phyloP scores from a whole-genome alignment of 2,888 invertebrate genomes.

The Drosophila bunnanda region DNA sequence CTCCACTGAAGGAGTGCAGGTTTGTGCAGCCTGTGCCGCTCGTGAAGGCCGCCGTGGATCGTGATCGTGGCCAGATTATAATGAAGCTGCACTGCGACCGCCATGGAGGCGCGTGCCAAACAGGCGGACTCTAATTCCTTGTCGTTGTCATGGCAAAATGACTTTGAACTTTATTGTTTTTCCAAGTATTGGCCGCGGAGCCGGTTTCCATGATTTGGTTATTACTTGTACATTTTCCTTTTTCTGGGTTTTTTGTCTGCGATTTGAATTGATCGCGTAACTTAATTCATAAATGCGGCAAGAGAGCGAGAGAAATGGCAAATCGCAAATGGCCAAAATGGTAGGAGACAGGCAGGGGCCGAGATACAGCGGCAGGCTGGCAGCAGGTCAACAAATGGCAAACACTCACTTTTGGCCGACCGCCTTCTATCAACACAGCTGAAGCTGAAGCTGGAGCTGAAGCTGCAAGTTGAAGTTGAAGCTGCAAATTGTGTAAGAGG shows the following conservation, averaged over 20 bases:
- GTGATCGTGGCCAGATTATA: slow-evolving; percentile 57
- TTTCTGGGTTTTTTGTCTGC: slow-evolving; percentile 19
- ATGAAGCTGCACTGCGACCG: slow-evolving; percentile 50
- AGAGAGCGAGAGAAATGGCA: slow-evolving; percentile 52
- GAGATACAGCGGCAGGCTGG: too few species aligned
- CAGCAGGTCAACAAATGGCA: slow-evolving; percentile 51
- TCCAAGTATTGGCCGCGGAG: slow-evolving; percentile 34
- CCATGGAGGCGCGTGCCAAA: slow-evolving; percentile 35
- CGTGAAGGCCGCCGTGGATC: slow-evolving; percentile 69
- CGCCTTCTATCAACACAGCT: slow-evolving; percentile 56
- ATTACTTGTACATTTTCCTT: slow-evolving; percentile 33
- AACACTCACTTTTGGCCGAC: slow-evolving; percentile 57
- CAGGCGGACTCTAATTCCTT: slow-evolving; percentile 44
- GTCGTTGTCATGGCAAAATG: slow-evolving; percentile 62
- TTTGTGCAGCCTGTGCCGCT: slow-evolving; percentile 48
- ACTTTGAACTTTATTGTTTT: slow-evolving; percentile 80
- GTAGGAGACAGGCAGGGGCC: slow-evolving; percentile 27
- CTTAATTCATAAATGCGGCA: slow-evolving; percentile 68
- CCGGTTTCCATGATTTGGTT: slow-evolving; percentile 62
- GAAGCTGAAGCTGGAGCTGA: slow-evolving; percentile 4
- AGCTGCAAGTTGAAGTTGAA: slow-evolving; percentile 7
- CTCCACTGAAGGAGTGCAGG: slow-evolving; percentile 38
- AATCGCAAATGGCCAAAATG: slow-evolving; percentile 20
- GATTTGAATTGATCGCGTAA: slow-evolving; percentile 77
- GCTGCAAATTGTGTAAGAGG: slow-evolving; percentile 69